A percentile compares a stretch with the other conserved stretches of the same genome.
Evolutionary conservation across 37 sponge, comb jelly and placozoan genomes (phyloP).

Genomic region (Corticium candelabrum): DNA sequence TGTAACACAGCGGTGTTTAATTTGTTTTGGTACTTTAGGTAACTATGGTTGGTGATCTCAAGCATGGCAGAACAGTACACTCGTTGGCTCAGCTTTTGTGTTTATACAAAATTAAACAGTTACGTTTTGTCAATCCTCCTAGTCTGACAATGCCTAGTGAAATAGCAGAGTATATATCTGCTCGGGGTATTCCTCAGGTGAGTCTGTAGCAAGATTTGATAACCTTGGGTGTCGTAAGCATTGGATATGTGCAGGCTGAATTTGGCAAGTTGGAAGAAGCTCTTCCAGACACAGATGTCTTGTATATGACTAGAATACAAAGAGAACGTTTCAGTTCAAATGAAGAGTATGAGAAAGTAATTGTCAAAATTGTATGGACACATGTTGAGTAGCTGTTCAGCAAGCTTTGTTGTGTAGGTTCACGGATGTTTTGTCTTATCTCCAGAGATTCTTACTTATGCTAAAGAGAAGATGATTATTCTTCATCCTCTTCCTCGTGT

Average conservation of each 20-base stretch:
- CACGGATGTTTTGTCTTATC: constrained; percentile 74
- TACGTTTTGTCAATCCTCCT: constrained; percentile 82
- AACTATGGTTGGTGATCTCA: constrained; percentile 97
- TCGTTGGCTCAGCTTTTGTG: constrained; percentile 89
- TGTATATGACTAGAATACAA: constrained; percentile 97
- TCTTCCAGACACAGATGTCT: constrained; percentile 83
- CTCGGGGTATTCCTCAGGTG: constrained; percentile 68
- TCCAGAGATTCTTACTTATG: constrained; percentile 77
- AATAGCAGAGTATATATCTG: constrained; percentile 44
- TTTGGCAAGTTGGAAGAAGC: constrained; percentile 82
- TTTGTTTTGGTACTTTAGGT: constrained; percentile 39
- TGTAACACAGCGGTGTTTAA: background rate
- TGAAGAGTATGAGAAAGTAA: constrained; percentile 76
- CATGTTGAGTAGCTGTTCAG: constrained; percentile 2
- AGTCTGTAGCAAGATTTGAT: background rate
- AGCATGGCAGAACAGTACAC: constrained; percentile 98
- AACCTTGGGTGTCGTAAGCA: too few species aligned
- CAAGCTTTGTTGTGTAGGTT: constrained; percentile 35
- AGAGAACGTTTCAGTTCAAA: constrained; percentile 73
- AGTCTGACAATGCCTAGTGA: constrained; percentile 77
- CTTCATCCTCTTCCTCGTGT: constrained; percentile 93
- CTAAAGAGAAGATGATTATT: constrained; percentile 92
- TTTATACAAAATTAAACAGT: constrained; percentile 57
- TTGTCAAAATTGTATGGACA: background rate
- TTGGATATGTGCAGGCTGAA: too few species aligned